Base-by-base conservation (phyloP, 2,113 vertebrate genomes). In the Phoenicopterus ruber region DNA sequence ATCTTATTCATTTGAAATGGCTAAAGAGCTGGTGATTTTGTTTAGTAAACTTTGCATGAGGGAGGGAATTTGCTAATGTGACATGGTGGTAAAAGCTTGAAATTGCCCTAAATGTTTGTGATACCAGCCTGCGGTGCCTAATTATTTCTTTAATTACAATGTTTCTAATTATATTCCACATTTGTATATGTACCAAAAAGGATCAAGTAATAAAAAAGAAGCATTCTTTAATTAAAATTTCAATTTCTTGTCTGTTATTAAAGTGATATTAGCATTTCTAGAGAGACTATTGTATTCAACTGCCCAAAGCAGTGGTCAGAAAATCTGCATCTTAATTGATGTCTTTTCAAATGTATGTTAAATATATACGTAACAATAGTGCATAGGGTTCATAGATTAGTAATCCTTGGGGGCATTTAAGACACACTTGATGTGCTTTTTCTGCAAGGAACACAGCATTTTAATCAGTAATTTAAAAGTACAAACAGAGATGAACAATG, bases 91-190 rank as follows among this genome's bases (percentile, higher is more conserved):
- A 94, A 92, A 97, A 96, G 86, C 65, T 62, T 87, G 61, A 97
- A 96, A 94, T 95, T 92, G 38, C 80, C 69, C 74, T 94, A 85
- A 96, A 92, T 89, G 59, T 88, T 94, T 93, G n/a, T 74, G 67
- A 83, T 91, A 78, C 84, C 52, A 92, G 58, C 54, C 73, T 92
- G 69, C 1, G 15, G 54, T 93, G 57, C 21, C 38, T 94, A 97
- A 95, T 98, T 97, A 97, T 97, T 98, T 94, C 91, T 95, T 97
- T 95, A 97, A 94, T 97, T 93, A 72, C 70, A 86, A 55, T 81
- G 26, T 61, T 85, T 80, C 79, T 94, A 84, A 97, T 97, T 96
- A 57, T 85, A 93, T 93, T 97, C 73, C 82, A 24, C 69, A 81
- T 96, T 96, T 96, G 47, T 86, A 87, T 54, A 85, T 49, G 29